Evolutionary conservation across 2,113 vertebrate species (phyloP).

Genomic region (Strix aluco): DNA sequence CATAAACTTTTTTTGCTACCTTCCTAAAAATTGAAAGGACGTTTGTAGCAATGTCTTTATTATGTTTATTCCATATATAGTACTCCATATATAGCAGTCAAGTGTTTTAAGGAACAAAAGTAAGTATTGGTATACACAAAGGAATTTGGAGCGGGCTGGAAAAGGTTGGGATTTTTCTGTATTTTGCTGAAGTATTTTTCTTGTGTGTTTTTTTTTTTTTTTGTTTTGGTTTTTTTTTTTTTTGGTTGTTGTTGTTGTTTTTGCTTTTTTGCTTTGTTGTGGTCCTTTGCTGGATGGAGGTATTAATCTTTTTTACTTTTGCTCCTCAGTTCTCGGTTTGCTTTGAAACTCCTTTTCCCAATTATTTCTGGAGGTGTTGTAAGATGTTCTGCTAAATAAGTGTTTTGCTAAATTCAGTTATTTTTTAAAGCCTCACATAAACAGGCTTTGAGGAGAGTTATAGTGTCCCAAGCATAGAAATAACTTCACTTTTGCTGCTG

Average conservation of each 20-base stretch:
- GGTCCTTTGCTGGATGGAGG: not conserved
- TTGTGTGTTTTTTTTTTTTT: not conserved
- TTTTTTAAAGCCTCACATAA: not conserved
- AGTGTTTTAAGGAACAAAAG: not conserved
- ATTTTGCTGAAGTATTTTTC: not conserved
- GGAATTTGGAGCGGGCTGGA: not conserved
- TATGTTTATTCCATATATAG: not conserved
- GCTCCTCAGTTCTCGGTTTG: not conserved
- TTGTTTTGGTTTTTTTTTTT: too few relatives aligned
- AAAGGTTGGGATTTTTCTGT: not conserved
- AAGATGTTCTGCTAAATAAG: not conserved
- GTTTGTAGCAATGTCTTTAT: not conserved
- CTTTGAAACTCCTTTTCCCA: constrained; percentile 16
- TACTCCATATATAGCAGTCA: not conserved
- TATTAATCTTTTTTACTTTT: not conserved
- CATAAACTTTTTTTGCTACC: not conserved
- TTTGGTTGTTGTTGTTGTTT: not conserved
- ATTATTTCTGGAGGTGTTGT: not conserved
- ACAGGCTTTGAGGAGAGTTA: not conserved
- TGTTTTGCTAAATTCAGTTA: not conserved
- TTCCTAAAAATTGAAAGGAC: not conserved
- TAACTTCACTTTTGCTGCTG: not conserved
- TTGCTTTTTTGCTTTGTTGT: not conserved
- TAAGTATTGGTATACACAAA: not conserved
- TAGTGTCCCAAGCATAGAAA: not conserved